phyloP scores from a whole-genome alignment of 1,140 invertebrate species.

The Archegozetes longisetosus region DNA sequence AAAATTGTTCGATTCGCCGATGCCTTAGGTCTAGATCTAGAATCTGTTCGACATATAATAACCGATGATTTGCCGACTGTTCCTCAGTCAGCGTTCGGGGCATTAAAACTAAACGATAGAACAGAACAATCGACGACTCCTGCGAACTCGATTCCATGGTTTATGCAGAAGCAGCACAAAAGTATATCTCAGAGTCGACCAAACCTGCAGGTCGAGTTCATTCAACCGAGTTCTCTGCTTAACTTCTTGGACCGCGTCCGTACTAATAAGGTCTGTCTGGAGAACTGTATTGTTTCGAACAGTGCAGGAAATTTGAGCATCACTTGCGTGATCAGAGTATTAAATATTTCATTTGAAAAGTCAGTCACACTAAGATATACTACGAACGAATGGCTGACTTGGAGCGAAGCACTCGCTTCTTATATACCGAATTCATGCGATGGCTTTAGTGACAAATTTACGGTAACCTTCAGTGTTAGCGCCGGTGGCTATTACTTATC shows the following conservation, averaged over 20 bases:
- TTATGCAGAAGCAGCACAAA: background rate
- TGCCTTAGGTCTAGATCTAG: conserved; percentile 76
- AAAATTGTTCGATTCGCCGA: conserved; percentile 92
- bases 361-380: conserved; percentile 70
- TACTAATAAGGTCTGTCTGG: conserved; percentile 55
- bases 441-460: conserved; percentile 66
- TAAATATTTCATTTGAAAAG: conserved; percentile 82
- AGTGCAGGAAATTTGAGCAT: conserved; percentile 49
- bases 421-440: conserved; percentile 79
- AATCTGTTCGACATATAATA: conserved; percentile 43
- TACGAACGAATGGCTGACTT: conserved; percentile 65
- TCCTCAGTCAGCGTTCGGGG: conserved; percentile 55
- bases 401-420: conserved; percentile 51
- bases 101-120: conserved; percentile 21
- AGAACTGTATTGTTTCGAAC: conserved; percentile 59
- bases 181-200: background rate
- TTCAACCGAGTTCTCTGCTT: conserved; percentile 52
- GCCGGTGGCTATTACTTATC: conserved; percentile 10
- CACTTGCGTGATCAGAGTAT: conserved; percentile 65
- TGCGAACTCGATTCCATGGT: background rate
- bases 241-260: conserved; percentile 62
- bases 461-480: conserved; percentile 49
- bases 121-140: background rate
- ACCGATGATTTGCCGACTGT: conserved; percentile 66
- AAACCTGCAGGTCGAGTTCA: conserved; percentile 37